Conservation (phyloP, 2,888 invertebrate species). For the Hirtodrosophila cameraria region DNA sequence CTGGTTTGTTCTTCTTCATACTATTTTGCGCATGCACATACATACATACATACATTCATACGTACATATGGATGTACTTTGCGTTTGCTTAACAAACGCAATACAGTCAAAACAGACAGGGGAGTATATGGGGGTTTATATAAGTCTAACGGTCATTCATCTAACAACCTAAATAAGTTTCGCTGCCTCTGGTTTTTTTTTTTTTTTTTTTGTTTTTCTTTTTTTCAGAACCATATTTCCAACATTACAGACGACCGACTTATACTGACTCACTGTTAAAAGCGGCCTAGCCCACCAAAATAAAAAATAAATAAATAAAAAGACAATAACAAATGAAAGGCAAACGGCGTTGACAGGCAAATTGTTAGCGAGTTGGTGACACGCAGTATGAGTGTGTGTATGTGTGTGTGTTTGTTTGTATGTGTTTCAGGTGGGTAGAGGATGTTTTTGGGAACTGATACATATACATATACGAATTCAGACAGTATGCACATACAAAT, state of each 20-base stretch:
- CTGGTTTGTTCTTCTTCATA: too few species aligned
- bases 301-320: constrained; percentile 13
- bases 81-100: too few species aligned
- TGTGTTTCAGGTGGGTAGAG: not conserved
- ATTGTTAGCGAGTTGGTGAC: constrained; percentile 28
- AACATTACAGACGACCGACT: constrained; percentile 21
- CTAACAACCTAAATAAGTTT: constrained; percentile 70
- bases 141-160: constrained; percentile 66
- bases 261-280: constrained; percentile 50
- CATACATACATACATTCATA: too few species aligned
- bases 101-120: too few species aligned
- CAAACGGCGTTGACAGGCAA: constrained; percentile 54
- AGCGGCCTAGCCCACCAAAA: constrained; percentile 48
- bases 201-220: constrained; percentile 21
- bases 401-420: constrained; percentile 4
- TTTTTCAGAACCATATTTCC: constrained; percentile 27
- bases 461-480: too few species aligned
- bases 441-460: constrained; percentile 9
- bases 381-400: constrained; percentile 2
- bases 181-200: constrained; percentile 47
- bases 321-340: constrained; percentile 32
- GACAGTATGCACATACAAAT: constrained; percentile 11
- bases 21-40: too few species aligned
- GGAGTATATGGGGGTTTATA: too few species aligned
- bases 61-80: too few species aligned